Evolutionary conservation across 2,797 vertebrate species (phyloP).

Genomic region (Sebastiscus albofasciatus): DNA sequence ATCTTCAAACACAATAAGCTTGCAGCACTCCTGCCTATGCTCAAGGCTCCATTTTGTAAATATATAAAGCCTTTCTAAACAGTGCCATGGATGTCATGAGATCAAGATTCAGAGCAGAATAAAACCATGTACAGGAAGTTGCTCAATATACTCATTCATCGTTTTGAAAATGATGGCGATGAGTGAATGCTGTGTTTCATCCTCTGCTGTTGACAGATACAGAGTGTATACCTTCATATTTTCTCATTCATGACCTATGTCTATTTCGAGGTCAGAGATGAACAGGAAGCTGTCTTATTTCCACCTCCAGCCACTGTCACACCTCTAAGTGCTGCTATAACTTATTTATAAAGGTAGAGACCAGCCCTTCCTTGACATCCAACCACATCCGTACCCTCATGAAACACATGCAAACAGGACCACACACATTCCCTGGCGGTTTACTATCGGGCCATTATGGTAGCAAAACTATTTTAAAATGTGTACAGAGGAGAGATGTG

Average conservation of each 20-base stretch:
- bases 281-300: neutral
- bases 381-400: neutral
- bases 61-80: neutral
- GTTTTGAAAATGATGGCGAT: neutral
- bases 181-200: neutral
- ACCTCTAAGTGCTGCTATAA: slow-evolving; percentile 28
- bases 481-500: no score
- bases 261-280: slow-evolving; percentile 2
- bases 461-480: no score
- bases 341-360: slow-evolving; percentile 47
- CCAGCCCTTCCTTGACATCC: slow-evolving; percentile 6
- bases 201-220: neutral
- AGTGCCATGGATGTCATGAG: neutral
- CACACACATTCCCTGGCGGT: neutral
- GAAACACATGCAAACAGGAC: neutral
- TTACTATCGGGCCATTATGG: neutral
- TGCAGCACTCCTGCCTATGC: neutral
- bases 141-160: neutral
- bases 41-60: neutral
- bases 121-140: neutral
- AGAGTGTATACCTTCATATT: neutral
- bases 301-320: slow-evolving; percentile 14
- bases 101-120: neutral
- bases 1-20: neutral
- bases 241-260: neutral